Evolutionary conservation across 2,113 vertebrate genomes (phyloP), one percentile per base, ranked within the genome.

Genomic region (Nycticorax nycticorax): DNA sequence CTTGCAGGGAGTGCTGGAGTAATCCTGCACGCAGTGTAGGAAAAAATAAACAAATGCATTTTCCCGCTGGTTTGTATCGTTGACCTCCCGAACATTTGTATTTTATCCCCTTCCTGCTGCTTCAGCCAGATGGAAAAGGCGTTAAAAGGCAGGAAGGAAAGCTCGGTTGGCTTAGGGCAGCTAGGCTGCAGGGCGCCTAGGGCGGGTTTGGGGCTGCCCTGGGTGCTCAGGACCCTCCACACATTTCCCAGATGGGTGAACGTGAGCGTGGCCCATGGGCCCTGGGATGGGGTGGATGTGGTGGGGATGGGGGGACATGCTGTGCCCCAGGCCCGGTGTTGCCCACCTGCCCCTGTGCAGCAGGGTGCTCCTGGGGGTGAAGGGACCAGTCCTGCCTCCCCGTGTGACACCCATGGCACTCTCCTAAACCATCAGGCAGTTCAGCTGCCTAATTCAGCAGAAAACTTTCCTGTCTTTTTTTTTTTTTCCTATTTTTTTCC

Each of bases 291-390:
- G 39, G 39, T 41, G 39, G 39, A 41, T 1, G 5, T 32, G 16
- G 9, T 13, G 39, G 60, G 32, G 27, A 3, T 27, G 41, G 35
- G 27, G 12, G 27, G 7, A 22, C 19, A 24, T 1, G 3, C 33
- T 32, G 27, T 14, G 15, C 47, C 35, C 14, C 0, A 0, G 21
- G 18, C 69, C n/a, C 3, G 0, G 39, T 6, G 10, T 43, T 78
- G 30, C 45, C 39, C 14, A 1, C 72, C 32, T 16, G 11, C 41
- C 32, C 20, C 15, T 1, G 12, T 3, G 3, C 37, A 32, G 39
- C 56, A 82, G 28, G 11, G 32, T 7, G 14, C 32, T 68, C 5
- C 67, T 33, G 73, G 16, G 19, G 37, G 15, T 12, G 32, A n/a
- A 7, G 10, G 64, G 50, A 26, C 23, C 8, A 3, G 48, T 78